Base-by-base conservation (phyloP, 2,797 vertebrate species). In the Aeoliscus strigatus region DNA sequence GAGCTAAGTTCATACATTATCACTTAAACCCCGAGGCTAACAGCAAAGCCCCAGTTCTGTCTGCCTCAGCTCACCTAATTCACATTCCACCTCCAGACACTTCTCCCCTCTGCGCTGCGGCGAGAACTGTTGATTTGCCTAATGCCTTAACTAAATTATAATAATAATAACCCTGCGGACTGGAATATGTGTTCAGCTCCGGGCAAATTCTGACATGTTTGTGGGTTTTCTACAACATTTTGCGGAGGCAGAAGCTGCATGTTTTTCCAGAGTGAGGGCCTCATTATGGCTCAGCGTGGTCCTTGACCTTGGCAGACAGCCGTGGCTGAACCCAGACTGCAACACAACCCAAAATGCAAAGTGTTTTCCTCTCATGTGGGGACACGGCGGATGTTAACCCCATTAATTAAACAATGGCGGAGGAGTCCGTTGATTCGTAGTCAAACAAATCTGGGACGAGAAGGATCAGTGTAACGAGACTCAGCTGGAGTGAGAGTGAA, bases 1-100 rank as follows among this genome's bases (percentile, higher is more conserved):
- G 61, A 57, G 46, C 66, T 73, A 77, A 83, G 70, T 86, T 84
- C 74, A 79, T 80, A 69, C 66, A 79, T 85, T 79, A 81, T 80
- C 76, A 73, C 69, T 74, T 62, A 81, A 71, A 80, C 80, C 80
- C 72, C 6, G 24, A 48, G 78, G 84, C 81, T 75, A 83, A 73
- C 59, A 60, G 66, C 60, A 54, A 62, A 85, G 79, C 69, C 81
- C 81, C 68, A 81, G 70, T 83, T 83, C 77, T 87, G 80, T 83
- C 82, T 80, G 71, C 58, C 69, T 72, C 52, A 69, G 79, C 75
- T 81, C 66, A 49, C 63, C 60, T 85, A 62, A 79, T 76, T 82
- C 78, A 64, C 64, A 77, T 76, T 76, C 51, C 56, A 60, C 70
- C 66, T 73, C 63, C 28, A 66, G 70, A 55, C 56, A 38, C 61